These are phyloP conservation scores for Trididemnum nubilum DNA, from an alignment of 23 tunicate species.

Conservation along the genomic window DNA sequence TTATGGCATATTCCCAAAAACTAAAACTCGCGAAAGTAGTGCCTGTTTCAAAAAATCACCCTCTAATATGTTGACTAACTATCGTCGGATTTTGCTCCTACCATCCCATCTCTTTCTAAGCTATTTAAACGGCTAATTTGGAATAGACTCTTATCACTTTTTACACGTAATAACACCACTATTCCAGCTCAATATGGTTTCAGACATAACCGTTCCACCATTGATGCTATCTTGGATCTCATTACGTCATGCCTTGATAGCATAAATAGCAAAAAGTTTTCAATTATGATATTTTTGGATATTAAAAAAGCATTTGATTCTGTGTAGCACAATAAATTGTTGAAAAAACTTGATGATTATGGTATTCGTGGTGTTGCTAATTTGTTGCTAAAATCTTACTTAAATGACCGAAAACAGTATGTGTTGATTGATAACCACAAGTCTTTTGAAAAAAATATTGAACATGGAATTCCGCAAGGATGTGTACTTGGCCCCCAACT, in stretches of 20 bases:
- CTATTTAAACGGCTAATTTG: too few species aligned
- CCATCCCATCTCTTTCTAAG: too few species aligned
- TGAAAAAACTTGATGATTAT: not conserved
- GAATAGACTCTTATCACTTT: too few species aligned
- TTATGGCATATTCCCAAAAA: too few species aligned
- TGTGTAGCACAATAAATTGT: not conserved
- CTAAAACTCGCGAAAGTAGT: too few species aligned
- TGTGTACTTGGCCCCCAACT: not conserved
- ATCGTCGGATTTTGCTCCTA: too few species aligned
- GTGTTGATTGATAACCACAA: not conserved
- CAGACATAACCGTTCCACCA: too few species aligned
- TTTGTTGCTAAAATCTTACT: not conserved
- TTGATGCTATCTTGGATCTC: too few species aligned
- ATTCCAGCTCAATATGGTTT: too few species aligned
- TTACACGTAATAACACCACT: too few species aligned
- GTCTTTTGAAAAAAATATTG: not conserved
- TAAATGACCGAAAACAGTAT: not conserved
- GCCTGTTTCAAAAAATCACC: too few species aligned
- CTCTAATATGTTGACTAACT: too few species aligned
- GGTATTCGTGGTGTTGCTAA: not conserved
- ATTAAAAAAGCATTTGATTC: not conserved
- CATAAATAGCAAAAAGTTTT: not conserved
- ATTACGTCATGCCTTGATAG: not conserved
- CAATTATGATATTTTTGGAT: not conserved
- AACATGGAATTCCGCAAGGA: not conserved